Percentiles rank a stretch among this genome's conserved stretches.
Conservation (phyloP, 2,113 vertebrate species). For the Apteryx mantelli region DNA sequence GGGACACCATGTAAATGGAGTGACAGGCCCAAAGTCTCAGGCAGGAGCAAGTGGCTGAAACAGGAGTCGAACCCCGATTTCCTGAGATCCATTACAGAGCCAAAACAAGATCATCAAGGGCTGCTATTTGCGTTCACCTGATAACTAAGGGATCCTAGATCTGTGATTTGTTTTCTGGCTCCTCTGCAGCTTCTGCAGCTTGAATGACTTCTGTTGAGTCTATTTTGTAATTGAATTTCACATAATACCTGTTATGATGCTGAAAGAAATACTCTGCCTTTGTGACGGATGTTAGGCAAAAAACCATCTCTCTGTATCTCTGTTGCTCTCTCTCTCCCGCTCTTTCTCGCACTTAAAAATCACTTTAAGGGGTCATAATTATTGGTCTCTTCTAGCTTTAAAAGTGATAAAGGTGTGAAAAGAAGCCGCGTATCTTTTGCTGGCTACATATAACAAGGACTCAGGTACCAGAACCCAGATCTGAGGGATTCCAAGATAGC, state of each 20-base stretch:
- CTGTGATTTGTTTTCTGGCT: accelerated
- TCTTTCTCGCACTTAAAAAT: background rate
- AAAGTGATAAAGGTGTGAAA: accelerated
- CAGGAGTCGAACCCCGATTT: background rate
- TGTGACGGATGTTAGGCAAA: accelerated
- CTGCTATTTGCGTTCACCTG: accelerated
- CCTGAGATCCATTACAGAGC: background rate
- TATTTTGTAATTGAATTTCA: accelerated
- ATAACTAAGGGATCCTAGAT: accelerated
- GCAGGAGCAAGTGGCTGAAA: background rate
- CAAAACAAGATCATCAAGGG: background rate
- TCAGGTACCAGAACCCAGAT: background rate
- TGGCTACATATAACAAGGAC: accelerated
- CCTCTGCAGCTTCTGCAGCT: too few relatives aligned
- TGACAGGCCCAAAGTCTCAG: accelerated
- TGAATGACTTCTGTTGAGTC: background rate
- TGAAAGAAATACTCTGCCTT: background rate
- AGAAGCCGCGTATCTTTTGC: accelerated
- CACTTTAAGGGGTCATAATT: accelerated
- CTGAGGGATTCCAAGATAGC: background rate
- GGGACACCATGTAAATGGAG: accelerated
- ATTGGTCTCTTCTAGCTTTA: background rate
- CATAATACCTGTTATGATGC: accelerated
- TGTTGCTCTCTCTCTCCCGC: background rate
- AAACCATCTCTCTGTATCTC: too few relatives aligned